phyloP scores from a whole-genome alignment of 2,113 vertebrate species.

The Thinocorus orbignyianus region DNA sequence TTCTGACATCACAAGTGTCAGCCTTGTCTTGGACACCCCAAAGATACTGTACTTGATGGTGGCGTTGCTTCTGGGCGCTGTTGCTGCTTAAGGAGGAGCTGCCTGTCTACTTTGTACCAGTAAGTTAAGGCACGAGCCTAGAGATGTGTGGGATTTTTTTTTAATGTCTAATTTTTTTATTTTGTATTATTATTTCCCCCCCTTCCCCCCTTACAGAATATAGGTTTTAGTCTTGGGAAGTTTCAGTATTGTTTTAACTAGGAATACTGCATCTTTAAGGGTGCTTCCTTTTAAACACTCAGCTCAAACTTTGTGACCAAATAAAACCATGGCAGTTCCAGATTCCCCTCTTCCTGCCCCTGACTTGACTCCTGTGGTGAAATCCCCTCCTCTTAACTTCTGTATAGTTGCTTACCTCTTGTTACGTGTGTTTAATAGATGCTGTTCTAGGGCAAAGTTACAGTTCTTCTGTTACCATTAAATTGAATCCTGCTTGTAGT shows the following conservation, averaged over 20 bases:
- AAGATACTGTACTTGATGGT: slow-evolving; percentile 10
- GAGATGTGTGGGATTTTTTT: background rate
- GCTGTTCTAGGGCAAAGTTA: slow-evolving; percentile 30
- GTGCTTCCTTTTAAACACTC: slow-evolving; percentile 53
- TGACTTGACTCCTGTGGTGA: slow-evolving; percentile 40
- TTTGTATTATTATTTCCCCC: background rate
- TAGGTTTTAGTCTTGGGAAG: slow-evolving; percentile 60
- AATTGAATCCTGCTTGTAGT: slow-evolving; percentile 36
- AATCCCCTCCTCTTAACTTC: slow-evolving; percentile 14
- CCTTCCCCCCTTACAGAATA: slow-evolving; percentile 5
- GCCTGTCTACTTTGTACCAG: slow-evolving; percentile 50
- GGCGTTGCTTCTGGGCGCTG: slow-evolving; percentile 4
- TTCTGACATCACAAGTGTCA: slow-evolving; percentile 9
- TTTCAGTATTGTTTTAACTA: slow-evolving; percentile 62
- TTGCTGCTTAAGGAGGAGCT: slow-evolving; percentile 2
- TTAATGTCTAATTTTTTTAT: background rate
- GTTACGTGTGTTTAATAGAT: slow-evolving; percentile 41
- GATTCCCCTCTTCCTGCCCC: background rate
- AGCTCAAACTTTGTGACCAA: slow-evolving; percentile 50
- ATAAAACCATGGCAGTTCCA: slow-evolving; percentile 35
- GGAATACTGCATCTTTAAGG: slow-evolving; percentile 52
- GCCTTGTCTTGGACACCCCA: slow-evolving; percentile 19
- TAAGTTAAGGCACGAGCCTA: slow-evolving; percentile 40
- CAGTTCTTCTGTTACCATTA: slow-evolving; percentile 52
- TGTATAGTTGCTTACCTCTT: slow-evolving; percentile 40